Conservation (phyloP, 2,797 vertebrate species). For the Sebastes diploproa region DNA sequence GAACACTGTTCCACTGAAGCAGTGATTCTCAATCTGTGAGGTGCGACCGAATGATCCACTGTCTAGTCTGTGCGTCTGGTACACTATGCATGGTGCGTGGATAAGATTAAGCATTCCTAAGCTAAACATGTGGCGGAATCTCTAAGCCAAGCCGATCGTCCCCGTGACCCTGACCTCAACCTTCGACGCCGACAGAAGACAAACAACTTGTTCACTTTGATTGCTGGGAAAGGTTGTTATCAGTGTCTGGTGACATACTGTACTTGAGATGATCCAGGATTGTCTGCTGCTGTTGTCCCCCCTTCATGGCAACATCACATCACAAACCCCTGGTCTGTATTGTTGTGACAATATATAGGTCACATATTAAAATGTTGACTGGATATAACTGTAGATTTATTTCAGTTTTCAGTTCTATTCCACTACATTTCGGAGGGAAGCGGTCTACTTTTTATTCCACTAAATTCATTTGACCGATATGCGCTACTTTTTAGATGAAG, state of each 20-base stretch:
- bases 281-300: neutral
- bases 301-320: neutral
- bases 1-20: neutral
- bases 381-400: neutral
- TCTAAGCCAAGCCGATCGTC: slow-evolving; percentile 1
- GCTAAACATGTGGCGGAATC: neutral
- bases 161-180: neutral
- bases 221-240: neutral
- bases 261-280: neutral
- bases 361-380: neutral
- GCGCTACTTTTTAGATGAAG: neutral
- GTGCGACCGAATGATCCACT: slow-evolving; percentile 2
- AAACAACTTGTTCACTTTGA: slow-evolving; percentile 34
- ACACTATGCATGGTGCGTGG: neutral
- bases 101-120: slow-evolving; percentile 19
- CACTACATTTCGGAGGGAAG: neutral
- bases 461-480: neutral
- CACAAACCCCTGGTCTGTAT: neutral
- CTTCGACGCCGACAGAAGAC: neutral
- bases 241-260: neutral
- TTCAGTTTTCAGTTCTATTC: neutral
- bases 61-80: neutral
- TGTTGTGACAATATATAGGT: neutral
- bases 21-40: too few relatives aligned
- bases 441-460: neutral